A percentile compares a stretch with the other conserved stretches of the same genome.
phyloP scores from a whole-genome alignment of 2,888 invertebrate genomes.

The Mellilla xanthometata region DNA sequence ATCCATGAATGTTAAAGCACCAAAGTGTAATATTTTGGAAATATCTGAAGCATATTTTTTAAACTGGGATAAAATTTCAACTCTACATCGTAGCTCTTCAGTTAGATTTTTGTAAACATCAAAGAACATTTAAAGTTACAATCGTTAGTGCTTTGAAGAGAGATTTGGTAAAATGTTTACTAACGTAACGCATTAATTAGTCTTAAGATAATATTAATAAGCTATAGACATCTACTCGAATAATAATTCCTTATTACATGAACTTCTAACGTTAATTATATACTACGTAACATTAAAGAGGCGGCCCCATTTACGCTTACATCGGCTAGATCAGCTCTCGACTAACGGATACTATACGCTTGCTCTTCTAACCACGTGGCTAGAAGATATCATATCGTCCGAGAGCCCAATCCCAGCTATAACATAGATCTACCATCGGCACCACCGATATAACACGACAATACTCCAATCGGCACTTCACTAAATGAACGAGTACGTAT shows the following conservation, averaged over 20 bases:
- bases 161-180: slow-evolving; percentile 74
- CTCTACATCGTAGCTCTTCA: slow-evolving; percentile 9
- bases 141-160: slow-evolving; percentile 50
- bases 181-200: slow-evolving; percentile 48
- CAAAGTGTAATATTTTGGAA: slow-evolving; percentile 52
- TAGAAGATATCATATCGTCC: too few relatives aligned
- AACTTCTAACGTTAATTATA: slow-evolving; percentile 57
- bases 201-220: slow-evolving; percentile 54
- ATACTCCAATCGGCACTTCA: slow-evolving; percentile 9
- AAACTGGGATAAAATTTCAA: slow-evolving; percentile 23
- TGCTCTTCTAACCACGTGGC: too few relatives aligned
- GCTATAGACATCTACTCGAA: slow-evolving; percentile 63
- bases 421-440: slow-evolving; percentile 16
- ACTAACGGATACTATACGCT: too few relatives aligned
- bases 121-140: slow-evolving; percentile 30
- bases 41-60: slow-evolving; percentile 48
- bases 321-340: slow-evolving; percentile 11
- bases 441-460: slow-evolving; percentile 9
- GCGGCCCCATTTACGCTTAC: slow-evolving; percentile 74
- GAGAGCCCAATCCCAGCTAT: too few relatives aligned
- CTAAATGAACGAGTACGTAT: slow-evolving; percentile 18
- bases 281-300: slow-evolving; percentile 65
- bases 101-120: slow-evolving; percentile 18
- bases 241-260: slow-evolving; percentile 67
- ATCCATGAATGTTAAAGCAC: slow-evolving; percentile 61